A percentile compares a stretch with the other conserved stretches of the same genome.
These are phyloP conservation scores for Alectoris magna DNA, from an alignment of 2,797 vertebrate species.

Conservation along the genomic window DNA sequence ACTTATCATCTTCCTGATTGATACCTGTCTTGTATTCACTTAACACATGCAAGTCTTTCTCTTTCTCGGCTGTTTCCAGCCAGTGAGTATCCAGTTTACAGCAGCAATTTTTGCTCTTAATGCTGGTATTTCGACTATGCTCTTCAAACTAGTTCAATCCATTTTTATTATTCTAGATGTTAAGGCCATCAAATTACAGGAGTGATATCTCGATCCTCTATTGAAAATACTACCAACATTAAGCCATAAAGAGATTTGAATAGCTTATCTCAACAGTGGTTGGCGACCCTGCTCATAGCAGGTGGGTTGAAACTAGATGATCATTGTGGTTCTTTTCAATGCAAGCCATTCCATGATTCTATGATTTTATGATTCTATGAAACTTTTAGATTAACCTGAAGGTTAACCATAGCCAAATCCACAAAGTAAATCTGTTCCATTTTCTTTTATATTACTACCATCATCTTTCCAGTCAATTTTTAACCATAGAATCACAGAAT, in stretches of 20 bases:
- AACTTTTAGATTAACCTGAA: constrained; percentile 14
- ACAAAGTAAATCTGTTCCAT: neutral
- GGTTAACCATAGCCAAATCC: neutral
- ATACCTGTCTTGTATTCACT: neutral
- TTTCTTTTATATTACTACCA: neutral
- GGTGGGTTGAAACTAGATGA: too few species aligned
- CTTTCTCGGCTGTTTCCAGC: neutral
- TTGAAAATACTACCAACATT: neutral
- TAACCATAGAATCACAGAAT: neutral
- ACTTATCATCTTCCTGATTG: neutral
- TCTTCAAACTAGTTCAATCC: neutral
- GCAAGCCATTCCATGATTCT: too few species aligned
- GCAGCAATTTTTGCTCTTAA: neutral
- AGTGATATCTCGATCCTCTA: neutral
- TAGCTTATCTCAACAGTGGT: neutral
- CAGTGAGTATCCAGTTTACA: neutral
- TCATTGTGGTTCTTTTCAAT: too few species aligned
- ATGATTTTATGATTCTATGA: neutral
- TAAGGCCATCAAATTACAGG: neutral
- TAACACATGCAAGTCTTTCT: neutral
- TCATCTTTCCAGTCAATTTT: neutral
- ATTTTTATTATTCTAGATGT: neutral
- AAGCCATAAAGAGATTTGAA: neutral
- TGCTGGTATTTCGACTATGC: neutral
- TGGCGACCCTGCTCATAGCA: too few species aligned